A percentile compares a stretch with the other conserved stretches of the same genome.
phyloP scores from a whole-genome alignment of 2,797 vertebrate genomes.

The Ciconia nigra region DNA sequence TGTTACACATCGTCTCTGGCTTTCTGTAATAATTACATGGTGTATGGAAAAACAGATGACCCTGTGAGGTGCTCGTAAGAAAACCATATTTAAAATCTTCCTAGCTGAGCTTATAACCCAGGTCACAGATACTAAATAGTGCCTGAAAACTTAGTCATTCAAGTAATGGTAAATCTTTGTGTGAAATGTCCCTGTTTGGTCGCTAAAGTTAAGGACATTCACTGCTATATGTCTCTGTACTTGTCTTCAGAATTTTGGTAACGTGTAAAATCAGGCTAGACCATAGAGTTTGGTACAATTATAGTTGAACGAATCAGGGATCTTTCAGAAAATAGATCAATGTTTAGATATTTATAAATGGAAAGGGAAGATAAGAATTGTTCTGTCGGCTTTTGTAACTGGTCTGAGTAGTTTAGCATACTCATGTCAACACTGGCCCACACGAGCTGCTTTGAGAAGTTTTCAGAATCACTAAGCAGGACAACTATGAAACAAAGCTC shows the following conservation, averaged over 20 bases:
- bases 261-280: background rate
- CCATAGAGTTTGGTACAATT: background rate
- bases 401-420: background rate
- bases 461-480: background rate
- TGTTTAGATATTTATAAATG: background rate
- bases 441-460: background rate
- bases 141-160: background rate
- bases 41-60: background rate
- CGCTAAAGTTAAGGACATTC: background rate
- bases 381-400: background rate
- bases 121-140: background rate
- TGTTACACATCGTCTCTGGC: background rate
- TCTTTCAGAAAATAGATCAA: background rate
- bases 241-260: background rate
- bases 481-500: background rate
- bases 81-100: background rate
- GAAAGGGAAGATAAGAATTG: background rate
- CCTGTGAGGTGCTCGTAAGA: background rate
- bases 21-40: background rate
- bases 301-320: background rate
- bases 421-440: background rate
- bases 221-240: accelerated
- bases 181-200: background rate
- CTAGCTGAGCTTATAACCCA: background rate
- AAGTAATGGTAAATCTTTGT: background rate